These are phyloP conservation scores for Drosophila jambulina DNA, from an alignment of 1,140 invertebrate genomes.

Conservation along the genomic window DNA sequence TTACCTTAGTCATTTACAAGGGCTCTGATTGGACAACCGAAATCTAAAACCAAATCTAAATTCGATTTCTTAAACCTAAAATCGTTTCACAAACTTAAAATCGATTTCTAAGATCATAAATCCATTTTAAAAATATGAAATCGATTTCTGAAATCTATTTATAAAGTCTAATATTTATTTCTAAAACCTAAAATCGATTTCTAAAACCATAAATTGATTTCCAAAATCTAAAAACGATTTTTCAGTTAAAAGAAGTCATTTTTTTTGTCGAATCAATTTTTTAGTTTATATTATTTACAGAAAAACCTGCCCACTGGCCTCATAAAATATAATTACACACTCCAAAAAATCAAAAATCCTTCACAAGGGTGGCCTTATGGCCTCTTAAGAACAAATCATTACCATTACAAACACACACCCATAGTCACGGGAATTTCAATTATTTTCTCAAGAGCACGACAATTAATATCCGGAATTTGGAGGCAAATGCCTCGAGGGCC, in stretches of 20 bases:
- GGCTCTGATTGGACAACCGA: too few species aligned
- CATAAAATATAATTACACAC: neutral
- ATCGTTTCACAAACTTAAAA: too few species aligned
- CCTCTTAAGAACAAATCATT: neutral
- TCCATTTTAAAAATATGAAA: too few species aligned
- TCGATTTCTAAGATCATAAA: too few species aligned
- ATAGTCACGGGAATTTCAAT: slow-evolving; percentile 20
- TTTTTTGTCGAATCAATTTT: too few species aligned
- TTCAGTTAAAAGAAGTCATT: too few species aligned
- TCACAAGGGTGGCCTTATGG: neutral
- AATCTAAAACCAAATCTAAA: too few species aligned
- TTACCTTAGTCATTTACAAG: neutral
- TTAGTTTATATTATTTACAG: too few species aligned
- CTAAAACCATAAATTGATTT: neutral
- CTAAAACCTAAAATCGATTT: neutral
- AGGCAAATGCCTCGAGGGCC: slow-evolving; percentile 2
- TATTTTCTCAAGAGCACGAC: slow-evolving; percentile 27
- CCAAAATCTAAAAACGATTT: too few species aligned
- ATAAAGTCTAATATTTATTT: neutral
- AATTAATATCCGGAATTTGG: slow-evolving; percentile 42
- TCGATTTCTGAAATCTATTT: neutral
- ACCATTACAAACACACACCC: neutral
- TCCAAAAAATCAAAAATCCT: neutral
- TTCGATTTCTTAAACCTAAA: too few species aligned
- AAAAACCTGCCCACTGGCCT: too few species aligned